Percentiles rank a stretch among this genome's conserved stretches.
These are phyloP conservation scores for Ptilonorhynchus violaceus DNA, from an alignment of 2,113 vertebrate genomes.

Conservation along the genomic window DNA sequence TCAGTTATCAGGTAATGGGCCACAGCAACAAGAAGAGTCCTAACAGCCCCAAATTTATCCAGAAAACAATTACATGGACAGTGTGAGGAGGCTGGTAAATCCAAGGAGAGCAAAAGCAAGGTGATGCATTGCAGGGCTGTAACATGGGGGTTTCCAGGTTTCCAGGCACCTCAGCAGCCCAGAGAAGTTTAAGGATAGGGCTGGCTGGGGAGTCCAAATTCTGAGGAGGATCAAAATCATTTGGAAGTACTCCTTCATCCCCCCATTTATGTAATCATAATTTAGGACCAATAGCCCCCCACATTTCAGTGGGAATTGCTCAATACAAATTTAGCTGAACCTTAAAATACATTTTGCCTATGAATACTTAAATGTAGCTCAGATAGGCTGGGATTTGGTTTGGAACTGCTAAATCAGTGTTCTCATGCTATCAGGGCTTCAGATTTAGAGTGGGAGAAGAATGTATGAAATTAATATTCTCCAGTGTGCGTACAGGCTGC, in stretches of 20 bases:
- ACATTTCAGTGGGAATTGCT: not conserved
- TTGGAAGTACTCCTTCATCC: not conserved
- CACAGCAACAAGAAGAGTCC: not conserved
- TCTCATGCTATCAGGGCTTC: not conserved
- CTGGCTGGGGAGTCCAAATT: not conserved
- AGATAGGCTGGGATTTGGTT: not conserved
- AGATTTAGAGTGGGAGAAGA: not conserved
- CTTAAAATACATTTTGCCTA: fast-evolving
- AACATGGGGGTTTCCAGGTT: not conserved
- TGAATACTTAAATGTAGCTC: not conserved
- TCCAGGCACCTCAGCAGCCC: not conserved
- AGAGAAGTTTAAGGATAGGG: not conserved
- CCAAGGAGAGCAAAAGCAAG: not conserved
- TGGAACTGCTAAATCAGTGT: not conserved
- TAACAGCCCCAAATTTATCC: not conserved
- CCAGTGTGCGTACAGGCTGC: not conserved
- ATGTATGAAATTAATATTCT: not conserved
- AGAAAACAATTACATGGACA: not conserved
- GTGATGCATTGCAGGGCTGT: not conserved
- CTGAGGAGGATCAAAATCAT: not conserved
- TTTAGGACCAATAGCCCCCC: not conserved
- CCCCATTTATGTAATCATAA: not conserved
- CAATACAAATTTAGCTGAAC: not conserved
- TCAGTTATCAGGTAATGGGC: not conserved
- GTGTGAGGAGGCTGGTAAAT: not conserved